These are phyloP conservation scores for Phymanthus crucifer DNA, from an alignment of 92 coral and sea anemone genomes.

Conservation along the genomic window DNA sequence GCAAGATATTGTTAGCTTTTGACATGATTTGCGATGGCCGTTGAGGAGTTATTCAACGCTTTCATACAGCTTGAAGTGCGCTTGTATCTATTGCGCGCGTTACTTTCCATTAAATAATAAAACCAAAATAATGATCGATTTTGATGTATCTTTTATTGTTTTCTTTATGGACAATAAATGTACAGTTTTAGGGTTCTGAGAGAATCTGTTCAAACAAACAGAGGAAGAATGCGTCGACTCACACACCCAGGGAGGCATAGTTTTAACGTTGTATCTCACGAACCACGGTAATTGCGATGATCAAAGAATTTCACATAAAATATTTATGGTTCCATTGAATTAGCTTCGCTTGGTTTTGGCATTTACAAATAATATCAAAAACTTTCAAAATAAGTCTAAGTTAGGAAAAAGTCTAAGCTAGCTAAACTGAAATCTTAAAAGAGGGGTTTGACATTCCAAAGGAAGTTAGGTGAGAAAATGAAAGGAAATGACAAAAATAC, in stretches of 20 bases:
- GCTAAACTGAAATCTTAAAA: background rate
- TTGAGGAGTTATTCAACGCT: background rate
- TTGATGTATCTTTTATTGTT: constrained; percentile 3
- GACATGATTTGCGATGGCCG: constrained; percentile 30
- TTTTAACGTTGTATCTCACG: constrained; percentile 6
- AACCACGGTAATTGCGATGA: constrained; percentile 14
- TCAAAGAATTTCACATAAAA: constrained; percentile 10
- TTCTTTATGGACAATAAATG: constrained; percentile 18
- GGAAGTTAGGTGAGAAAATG: background rate
- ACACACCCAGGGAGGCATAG: background rate
- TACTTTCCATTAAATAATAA: background rate
- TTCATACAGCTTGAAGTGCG: background rate
- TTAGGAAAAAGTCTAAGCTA: background rate
- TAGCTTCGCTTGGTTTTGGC: background rate
- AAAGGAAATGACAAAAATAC: background rate
- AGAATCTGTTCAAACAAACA: background rate
- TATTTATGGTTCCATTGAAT: background rate
- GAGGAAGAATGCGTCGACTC: background rate
- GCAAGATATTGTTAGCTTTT: constrained; percentile 48
- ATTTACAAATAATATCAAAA: background rate
- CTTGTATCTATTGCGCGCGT: background rate
- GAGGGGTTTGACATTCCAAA: background rate
- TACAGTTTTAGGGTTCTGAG: background rate
- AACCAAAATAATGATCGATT: constrained; percentile 2
- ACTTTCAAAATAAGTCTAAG: background rate